These are phyloP conservation scores for Protula sp. DNA, from an alignment of 2,888 invertebrate genomes.

Conservation along the genomic window DNA sequence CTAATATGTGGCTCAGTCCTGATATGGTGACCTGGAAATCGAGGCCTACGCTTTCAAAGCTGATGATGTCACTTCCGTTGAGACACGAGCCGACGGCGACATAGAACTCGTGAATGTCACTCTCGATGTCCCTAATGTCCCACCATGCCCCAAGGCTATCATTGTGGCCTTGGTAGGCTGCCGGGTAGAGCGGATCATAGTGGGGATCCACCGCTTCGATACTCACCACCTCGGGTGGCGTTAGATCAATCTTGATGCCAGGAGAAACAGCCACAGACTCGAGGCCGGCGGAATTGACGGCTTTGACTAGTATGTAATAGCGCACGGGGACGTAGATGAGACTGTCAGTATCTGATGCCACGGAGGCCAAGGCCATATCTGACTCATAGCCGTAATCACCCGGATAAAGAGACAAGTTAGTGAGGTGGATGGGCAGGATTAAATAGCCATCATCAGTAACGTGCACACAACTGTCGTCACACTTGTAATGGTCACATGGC, in stretches of 20 bases:
- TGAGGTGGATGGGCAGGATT: neutral
- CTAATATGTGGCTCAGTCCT: neutral
- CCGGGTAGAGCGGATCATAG: neutral
- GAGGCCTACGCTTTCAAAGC: neutral
- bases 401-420: neutral
- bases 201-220: neutral
- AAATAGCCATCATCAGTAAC: constrained; percentile 4
- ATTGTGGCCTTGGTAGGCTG: neutral
- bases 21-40: neutral
- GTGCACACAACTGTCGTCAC: constrained; percentile 10
- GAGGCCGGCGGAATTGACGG: neutral
- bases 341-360: neutral
- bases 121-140: neutral
- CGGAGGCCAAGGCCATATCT: neutral
- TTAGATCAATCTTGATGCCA: neutral
- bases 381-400: neutral
- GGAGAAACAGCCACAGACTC: neutral
- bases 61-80: neutral
- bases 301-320: neutral
- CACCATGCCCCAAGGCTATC: neutral
- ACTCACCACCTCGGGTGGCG: neutral
- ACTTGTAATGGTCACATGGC: constrained; percentile 4
- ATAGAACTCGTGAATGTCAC: neutral
- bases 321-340: neutral
- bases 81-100: neutral